Evolutionary conservation across 2,888 invertebrate species (phyloP), one percentile per base, ranked within the genome.

Genomic region (Mylabris sibirica): DNA sequence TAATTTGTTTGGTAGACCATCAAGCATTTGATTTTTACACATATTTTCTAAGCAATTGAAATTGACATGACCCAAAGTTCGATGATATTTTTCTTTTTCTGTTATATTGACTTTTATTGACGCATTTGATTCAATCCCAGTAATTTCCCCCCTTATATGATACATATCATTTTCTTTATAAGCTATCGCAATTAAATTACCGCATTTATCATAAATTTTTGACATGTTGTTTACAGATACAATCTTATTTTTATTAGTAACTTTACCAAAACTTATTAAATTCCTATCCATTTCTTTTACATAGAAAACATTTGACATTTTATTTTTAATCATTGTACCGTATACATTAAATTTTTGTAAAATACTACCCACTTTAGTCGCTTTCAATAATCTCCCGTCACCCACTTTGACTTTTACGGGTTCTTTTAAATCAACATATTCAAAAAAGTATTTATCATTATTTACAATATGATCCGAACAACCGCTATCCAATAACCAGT

Each of bases 21-120:
- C 63, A 20, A 72, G 34, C 59, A 70, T 34, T 53, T 75, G 14
- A 64, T 72, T 64, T 49, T 72, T 60, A 65, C 72, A 72, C 64
- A 77, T 63, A 53, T n/a, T 63, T 66, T 70, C 63, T 60, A 77
- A 73, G 64, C 73, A 65, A 22, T 72, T 69, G 71, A 78, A 76
- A 68, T 77, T 76, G 53, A 74, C 66, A 74, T 77, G 77, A n/a
- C 73, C 75, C 24, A 74, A 62, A 8, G 67, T 68, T 44, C 76
- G 63, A 67, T 76, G 76, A 60, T 60, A 72, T 66, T 74, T 77
- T 73, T 75, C 76, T 69, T 77, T 76, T 59, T 41, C 22, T 41
- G 73, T 70, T 62, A 74, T 68, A 59, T 44, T 44, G 34, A 26
- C 65, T 60, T 63, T 65, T 4, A 38, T 64, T 30, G 11, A 35